Conservation (phyloP, 2,888 invertebrate genomes). For the Idaea aversata region DNA sequence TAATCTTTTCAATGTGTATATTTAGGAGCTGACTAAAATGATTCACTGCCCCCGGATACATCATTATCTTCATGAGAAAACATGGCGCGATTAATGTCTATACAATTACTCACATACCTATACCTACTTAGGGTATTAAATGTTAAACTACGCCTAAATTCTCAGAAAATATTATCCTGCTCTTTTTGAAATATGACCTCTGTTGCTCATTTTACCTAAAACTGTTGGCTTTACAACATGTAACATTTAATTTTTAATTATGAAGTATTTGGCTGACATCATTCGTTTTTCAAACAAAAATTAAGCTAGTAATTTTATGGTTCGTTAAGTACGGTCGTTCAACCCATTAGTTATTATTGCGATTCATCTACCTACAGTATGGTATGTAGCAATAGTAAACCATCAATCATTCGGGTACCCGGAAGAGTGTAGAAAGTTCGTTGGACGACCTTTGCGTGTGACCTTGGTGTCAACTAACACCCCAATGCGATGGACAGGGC, state of each 20-base stretch:
- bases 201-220: neutral
- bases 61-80: constrained; percentile 24
- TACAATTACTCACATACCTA: neutral
- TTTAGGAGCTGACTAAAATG: constrained; percentile 19
- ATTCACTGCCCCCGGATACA: constrained; percentile 25
- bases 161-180: neutral
- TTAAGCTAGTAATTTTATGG: constrained; percentile 11
- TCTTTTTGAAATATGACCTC: neutral
- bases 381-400: constrained; percentile 33
- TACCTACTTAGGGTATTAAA: neutral
- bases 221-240: neutral
- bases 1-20: neutral
- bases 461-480: constrained; percentile 55
- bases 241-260: neutral
- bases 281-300: constrained; percentile 6
- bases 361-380: constrained; percentile 22
- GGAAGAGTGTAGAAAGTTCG: constrained; percentile 58
- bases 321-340: constrained; percentile 43
- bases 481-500: constrained; percentile 24
- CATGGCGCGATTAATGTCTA: neutral
- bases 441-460: constrained; percentile 56
- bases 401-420: constrained; percentile 63
- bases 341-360: constrained; percentile 43
- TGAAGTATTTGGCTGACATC: constrained; percentile 1
- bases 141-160: neutral